Evolutionary conservation across 2,888 invertebrate species (phyloP).

Genomic region (Bellardia pandia): DNA sequence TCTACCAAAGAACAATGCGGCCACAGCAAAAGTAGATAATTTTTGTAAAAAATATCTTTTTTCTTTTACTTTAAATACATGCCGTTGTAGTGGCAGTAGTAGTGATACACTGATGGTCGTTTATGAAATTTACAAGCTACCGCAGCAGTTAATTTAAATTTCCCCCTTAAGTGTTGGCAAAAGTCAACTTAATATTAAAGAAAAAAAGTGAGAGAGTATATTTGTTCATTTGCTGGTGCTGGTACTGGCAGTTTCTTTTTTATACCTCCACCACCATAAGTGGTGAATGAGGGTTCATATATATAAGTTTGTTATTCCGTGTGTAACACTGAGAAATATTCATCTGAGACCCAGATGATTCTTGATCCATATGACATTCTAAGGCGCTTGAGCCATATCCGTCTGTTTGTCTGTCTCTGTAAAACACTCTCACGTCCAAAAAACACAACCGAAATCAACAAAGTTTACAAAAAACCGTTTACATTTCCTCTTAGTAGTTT

Average conservation of each 20-base stretch:
- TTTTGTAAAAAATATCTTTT: slow-evolving; percentile 10
- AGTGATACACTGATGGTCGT: slow-evolving; percentile 28
- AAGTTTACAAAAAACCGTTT: too few relatives aligned
- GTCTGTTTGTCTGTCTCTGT: too few relatives aligned
- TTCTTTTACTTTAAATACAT: slow-evolving; percentile 12
- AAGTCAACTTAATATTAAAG: slow-evolving; percentile 58
- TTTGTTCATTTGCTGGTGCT: background rate
- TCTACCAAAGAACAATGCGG: slow-evolving; percentile 44
- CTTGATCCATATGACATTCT: too few relatives aligned
- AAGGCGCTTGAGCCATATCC: too few relatives aligned
- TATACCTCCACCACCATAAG: too few relatives aligned
- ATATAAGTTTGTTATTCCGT: too few relatives aligned
- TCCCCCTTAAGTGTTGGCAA: slow-evolving; percentile 55
- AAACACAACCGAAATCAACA: too few relatives aligned
- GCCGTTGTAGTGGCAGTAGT: background rate
- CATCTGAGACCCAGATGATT: too few relatives aligned
- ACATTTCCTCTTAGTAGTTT: too few relatives aligned
- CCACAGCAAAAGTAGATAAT: slow-evolving; percentile 23
- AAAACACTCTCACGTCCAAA: too few relatives aligned
- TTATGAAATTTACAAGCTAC: slow-evolving; percentile 51
- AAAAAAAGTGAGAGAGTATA: slow-evolving; percentile 9
- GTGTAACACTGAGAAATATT: too few relatives aligned
- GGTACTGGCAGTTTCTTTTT: background rate
- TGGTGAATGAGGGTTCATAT: too few relatives aligned
- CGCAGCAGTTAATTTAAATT: slow-evolving; percentile 66